These are phyloP conservation scores for Notothenia coriiceps DNA, from an alignment of 2,113 vertebrate species.

Conservation along the genomic window DNA sequence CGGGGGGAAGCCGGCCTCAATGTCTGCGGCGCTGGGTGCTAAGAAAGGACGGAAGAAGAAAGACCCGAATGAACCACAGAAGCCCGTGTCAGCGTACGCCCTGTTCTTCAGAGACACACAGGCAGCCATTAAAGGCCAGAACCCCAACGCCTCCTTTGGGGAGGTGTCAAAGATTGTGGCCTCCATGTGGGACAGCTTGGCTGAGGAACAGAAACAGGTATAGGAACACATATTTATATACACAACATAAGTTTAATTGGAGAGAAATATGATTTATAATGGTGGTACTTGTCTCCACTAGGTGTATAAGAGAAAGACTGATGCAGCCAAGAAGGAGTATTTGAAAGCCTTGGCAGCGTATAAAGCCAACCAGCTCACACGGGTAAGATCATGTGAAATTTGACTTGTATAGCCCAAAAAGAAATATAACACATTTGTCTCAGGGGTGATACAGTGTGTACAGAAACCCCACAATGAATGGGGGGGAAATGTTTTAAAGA, in stretches of 20 bases:
- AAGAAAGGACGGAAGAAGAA: conserved; percentile 90
- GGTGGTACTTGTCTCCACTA: conserved; percentile 13
- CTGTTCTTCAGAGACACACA: conserved; percentile 95
- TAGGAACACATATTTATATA: neutral
- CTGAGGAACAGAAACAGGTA: conserved; percentile 95
- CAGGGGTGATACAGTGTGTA: no score
- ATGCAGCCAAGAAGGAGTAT: conserved; percentile 91
- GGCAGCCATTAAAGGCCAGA: conserved; percentile 94
- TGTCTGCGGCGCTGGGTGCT: conserved; percentile 37
- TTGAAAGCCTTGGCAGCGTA: conserved; percentile 91
- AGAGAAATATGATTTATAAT: neutral
- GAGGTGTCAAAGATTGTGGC: conserved; percentile 96
- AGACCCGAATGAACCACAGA: conserved; percentile 94
- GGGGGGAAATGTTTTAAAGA: no score
- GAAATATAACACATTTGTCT: no score
- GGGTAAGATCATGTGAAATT: conserved; percentile 76
- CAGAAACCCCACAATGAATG: no score
- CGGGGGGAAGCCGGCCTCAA: conserved; percentile 66
- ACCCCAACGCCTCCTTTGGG: conserved; percentile 93
- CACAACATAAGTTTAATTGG: neutral
- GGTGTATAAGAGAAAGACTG: conserved; percentile 93
- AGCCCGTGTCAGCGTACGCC: conserved; percentile 92
- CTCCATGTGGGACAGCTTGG: conserved; percentile 96
- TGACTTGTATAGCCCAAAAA: no score
- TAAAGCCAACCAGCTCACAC: conserved; percentile 88